Evolutionary conservation across 2,888 invertebrate species (phyloP).

Genomic region (Cantharis flavilabris): DNA sequence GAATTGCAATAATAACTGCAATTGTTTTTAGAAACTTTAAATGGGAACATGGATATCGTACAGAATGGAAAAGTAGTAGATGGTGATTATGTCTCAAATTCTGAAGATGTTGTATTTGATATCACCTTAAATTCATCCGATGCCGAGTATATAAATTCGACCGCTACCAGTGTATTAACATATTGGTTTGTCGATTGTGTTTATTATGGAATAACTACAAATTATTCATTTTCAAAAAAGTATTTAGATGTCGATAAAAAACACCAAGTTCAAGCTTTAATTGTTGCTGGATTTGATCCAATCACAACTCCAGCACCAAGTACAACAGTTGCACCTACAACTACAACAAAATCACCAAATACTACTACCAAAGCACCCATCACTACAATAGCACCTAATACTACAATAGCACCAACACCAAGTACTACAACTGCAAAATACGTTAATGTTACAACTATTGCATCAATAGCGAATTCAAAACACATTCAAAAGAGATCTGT

Average conservation of each 20-base stretch:
- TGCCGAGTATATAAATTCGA: constrained; percentile 59
- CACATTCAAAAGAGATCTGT: not conserved
- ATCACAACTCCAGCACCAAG: constrained; percentile 54
- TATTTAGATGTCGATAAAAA: constrained; percentile 65
- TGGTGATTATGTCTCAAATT: constrained; percentile 67
- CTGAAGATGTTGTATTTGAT: constrained; percentile 61
- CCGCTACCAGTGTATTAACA: constrained; percentile 63
- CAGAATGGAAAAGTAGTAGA: constrained; percentile 65
- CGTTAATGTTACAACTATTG: constrained; percentile 20
- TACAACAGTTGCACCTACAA: constrained; percentile 45
- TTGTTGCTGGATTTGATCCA: constrained; percentile 72
- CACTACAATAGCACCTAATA: constrained; percentile 15
- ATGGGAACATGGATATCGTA: constrained; percentile 67
- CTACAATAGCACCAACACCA: constrained; percentile 36
- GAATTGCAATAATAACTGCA: not conserved
- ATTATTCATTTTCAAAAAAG: constrained; percentile 65
- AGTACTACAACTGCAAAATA: constrained; percentile 34
- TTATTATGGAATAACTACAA: constrained; percentile 67
- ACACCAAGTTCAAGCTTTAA: constrained; percentile 70
- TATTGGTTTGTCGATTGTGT: constrained; percentile 83
- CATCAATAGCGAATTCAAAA: constrained; percentile 7
- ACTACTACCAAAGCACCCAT: constrained; percentile 44
- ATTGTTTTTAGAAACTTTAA: constrained; percentile 63
- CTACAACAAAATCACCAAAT: constrained; percentile 43
- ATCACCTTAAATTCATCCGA: constrained; percentile 67